phyloP scores from a whole-genome alignment of 1,140 invertebrate species.

The Cecropterus lyciades region DNA sequence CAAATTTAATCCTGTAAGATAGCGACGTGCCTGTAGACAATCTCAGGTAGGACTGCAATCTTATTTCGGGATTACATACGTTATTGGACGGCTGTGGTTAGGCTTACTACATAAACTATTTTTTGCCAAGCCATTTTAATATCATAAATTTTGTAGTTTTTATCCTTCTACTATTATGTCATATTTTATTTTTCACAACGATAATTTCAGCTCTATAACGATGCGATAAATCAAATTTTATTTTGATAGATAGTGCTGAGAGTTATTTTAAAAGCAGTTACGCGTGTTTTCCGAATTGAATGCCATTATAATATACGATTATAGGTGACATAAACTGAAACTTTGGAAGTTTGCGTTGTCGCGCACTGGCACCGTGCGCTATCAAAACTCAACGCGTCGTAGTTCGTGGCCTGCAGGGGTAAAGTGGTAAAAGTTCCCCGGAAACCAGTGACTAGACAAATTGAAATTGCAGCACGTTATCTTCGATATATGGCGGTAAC shows the following conservation, averaged over 20 bases:
- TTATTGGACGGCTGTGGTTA: too few species aligned
- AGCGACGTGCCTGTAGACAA: too few species aligned
- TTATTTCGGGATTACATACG: too few species aligned
- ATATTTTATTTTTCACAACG: too few species aligned
- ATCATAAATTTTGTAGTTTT: too few species aligned
- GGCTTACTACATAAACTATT: too few species aligned
- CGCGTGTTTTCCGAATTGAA: constrained; percentile 4
- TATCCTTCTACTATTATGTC: too few species aligned
- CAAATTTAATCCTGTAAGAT: too few species aligned
- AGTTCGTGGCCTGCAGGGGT: constrained; percentile 12
- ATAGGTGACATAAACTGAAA: constrained; percentile 22
- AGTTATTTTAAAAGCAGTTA: constrained; percentile 4
- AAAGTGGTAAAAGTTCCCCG: constrained; percentile 23
- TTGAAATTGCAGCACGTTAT: constrained; percentile 35
- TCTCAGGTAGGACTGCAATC: too few species aligned
- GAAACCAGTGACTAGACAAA: constrained; percentile 28
- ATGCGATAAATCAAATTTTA: constrained; percentile 1
- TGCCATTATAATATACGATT: constrained; percentile 12
- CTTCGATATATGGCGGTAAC: constrained; percentile 27
- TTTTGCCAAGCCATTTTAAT: too few species aligned
- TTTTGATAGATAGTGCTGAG: background rate
- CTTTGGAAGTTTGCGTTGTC: constrained; percentile 18
- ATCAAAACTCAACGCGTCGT: constrained; percentile 12
- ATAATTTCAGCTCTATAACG: too few species aligned
- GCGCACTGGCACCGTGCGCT: constrained; percentile 16